Evolutionary conservation across 2,113 vertebrate genomes (phyloP), one percentile per base, ranked within the genome.

Genomic region (Grammomys surdaster): DNA sequence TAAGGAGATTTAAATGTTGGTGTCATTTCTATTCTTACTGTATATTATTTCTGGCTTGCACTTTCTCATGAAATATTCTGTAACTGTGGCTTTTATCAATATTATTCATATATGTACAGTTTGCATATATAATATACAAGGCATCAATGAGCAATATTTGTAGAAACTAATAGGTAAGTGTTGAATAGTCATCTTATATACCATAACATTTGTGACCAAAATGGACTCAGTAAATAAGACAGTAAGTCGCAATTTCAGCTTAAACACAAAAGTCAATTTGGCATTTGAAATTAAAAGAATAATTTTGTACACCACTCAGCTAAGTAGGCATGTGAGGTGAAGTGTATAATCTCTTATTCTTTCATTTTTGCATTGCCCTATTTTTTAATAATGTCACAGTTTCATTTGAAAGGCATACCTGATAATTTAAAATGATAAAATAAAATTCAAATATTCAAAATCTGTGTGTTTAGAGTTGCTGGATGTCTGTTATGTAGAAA

Each of bases 101-200:
- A 33, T 65, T 54, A 31, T 95, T 72, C 0, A 65, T 81, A 5
- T 82, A 56, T 40, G 0, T 72, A 28, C 24, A 72, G 56, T 91
- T 86, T 26, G 54, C 67, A 63, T 58, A 58, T 56, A 28, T 67
- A 69, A 33, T 46, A 54, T 72, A 26, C n/a, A 84, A 84, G 54
- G 78, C 4, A 78, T 26, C 78, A n/a, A 88, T 77, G 40, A 60
- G 51, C 33, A 92, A 43, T 69, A 1, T 33, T 60, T 26, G 1
- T 33, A 89, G 22, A 96, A 72, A 94, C 12, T 14, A 76, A 69
- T 72, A 11, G 63, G 78, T 65, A 43, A 14, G 6, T 46, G 65
- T 43, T 65, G 26, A 81, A 77, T 73, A 90, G 33, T 73, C 31
- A 94, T 89, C 48, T 80, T 84, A 92, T 95, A 48, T 54, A 81